Base-by-base conservation (phyloP, 2,113 vertebrate genomes). In the Alouatta palliata region DNA sequence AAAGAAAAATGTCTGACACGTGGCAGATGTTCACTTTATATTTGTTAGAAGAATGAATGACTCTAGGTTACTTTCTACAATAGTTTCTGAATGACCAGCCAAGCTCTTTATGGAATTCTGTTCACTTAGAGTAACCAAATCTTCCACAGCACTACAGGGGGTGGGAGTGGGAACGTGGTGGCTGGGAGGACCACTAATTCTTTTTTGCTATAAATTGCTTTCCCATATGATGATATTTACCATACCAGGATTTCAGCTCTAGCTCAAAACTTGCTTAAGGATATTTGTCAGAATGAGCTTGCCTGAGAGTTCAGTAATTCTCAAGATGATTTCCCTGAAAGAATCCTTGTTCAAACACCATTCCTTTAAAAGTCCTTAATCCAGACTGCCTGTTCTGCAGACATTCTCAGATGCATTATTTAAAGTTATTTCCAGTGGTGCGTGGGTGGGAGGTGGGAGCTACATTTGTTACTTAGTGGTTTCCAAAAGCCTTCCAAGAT, bases 401-500 rank as follows among this genome's bases (percentile, higher is more conserved):
- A 94, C 96, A 64, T 58, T 76, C 97, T 97, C 49, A 49, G 94
- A 97, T 94, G 84, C 98, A 98, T 98, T 96, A 97, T 98, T 98
- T 97, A 95, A 88, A 94, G 98, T 98, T 98, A 98, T 98, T 99
- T 98, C 98, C 83, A 91, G 98, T 88, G 49, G 81, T 87, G 95
- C 7, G 98, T 97, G 98, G 98, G 98, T 97, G 97, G 96, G 61
- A 97, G 95, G 95, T 95, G 91, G 98, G 98, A 45, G 96, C 95
- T 98, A 92, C 58, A 91, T 98, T 95, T 96, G 97, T 77, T 96
- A 40, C 82, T 98, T 93, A 25, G 97, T 98, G 97, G 97, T 97
- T 97, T 97, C 35, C n/a, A 97, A 97, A 96, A 97, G 88, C 83
- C 97, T 97, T 96, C 70, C 54, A 37, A 88, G n/a, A 97, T 97